phyloP scores from a whole-genome alignment of 2,113 vertebrate species.

The Ceyx margarethae region DNA sequence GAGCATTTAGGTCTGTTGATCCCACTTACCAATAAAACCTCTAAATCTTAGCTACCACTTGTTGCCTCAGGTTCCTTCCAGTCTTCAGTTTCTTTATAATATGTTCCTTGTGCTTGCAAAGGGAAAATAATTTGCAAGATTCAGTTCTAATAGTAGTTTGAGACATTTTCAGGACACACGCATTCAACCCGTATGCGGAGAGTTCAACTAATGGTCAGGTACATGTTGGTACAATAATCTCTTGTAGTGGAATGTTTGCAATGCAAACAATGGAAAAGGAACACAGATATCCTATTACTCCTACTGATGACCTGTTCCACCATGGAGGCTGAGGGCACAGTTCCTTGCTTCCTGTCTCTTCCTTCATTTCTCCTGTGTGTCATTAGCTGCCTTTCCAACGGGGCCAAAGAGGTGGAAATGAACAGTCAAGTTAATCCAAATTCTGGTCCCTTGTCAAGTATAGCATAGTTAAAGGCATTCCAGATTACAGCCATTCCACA shows the following conservation, averaged over 20 bases:
- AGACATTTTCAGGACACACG: background rate
- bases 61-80: background rate
- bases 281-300: background rate
- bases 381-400: background rate
- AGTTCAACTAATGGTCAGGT: background rate
- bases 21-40: background rate
- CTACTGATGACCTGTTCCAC: background rate
- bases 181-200: background rate
- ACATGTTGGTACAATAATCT: fast-evolving
- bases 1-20: background rate
- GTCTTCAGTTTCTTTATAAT: background rate
- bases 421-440: background rate
- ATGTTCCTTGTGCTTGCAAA: background rate
- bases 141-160: background rate
- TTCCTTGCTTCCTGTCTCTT: background rate
- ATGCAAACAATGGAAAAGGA: background rate
- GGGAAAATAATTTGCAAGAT: background rate
- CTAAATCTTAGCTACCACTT: background rate
- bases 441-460: background rate
- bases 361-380: background rate
- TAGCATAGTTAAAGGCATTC: background rate
- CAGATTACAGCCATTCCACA: background rate
- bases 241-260: background rate
- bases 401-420: background rate
- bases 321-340: background rate